These are phyloP conservation scores for Cheilosia variabilis DNA, from an alignment of 2,888 invertebrate species.

Conservation along the genomic window DNA sequence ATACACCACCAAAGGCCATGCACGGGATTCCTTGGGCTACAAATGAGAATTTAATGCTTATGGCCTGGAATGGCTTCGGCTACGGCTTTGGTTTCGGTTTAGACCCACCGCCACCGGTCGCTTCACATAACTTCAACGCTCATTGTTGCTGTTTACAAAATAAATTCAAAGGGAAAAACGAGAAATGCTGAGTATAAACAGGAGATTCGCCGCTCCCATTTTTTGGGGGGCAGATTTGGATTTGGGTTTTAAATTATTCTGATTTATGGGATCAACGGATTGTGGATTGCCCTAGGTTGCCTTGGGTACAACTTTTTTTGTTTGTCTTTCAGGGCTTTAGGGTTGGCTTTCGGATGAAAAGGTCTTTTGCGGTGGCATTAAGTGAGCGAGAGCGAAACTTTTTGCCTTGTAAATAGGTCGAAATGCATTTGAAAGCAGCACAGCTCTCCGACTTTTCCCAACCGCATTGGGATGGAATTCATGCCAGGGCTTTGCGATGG, in stretches of 20 bases:
- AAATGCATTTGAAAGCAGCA: conserved; percentile 61
- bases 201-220: conserved; percentile 19
- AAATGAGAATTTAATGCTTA: conserved; percentile 72
- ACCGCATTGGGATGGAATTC: conserved; percentile 17
- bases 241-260: conserved; percentile 73
- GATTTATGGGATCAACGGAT: conserved; percentile 75
- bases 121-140: conserved; percentile 52
- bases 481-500: conserved; percentile 55
- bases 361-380: conserved; percentile 57
- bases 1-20: conserved; percentile 16
- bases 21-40: conserved; percentile 53
- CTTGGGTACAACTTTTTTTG: conserved; percentile 10
- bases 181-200: conserved; percentile 29
- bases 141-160: conserved; percentile 71
- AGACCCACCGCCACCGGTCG: neutral
- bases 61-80: conserved; percentile 20
- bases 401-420: conserved; percentile 35
- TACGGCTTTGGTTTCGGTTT: conserved; percentile 4
- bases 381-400: conserved; percentile 8
- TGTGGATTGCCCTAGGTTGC: conserved; percentile 70
- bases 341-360: conserved; percentile 48
- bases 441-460: conserved; percentile 4
- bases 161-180: conserved; percentile 37
- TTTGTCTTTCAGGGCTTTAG: conserved; percentile 23
- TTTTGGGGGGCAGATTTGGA: conserved; percentile 53